Evolutionary conservation across 2,113 vertebrate genomes (phyloP).

Genomic region (Oryzias curvinotus): DNA sequence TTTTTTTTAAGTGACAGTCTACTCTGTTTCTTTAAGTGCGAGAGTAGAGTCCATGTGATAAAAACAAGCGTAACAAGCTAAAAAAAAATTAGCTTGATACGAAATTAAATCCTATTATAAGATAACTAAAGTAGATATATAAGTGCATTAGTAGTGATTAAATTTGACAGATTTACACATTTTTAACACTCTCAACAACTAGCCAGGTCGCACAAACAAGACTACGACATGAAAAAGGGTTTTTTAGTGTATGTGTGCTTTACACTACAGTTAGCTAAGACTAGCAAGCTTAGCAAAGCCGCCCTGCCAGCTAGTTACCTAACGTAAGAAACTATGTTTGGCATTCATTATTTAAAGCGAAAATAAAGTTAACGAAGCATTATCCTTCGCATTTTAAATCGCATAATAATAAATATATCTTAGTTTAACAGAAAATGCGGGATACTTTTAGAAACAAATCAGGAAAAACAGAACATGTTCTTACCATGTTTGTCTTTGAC

Average conservation of each 20-base stretch:
- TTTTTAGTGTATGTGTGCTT: neutral
- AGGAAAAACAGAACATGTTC: slow-evolving; percentile 23
- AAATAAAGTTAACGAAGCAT: neutral
- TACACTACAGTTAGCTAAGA: slow-evolving; percentile 11
- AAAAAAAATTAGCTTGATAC: too few species aligned
- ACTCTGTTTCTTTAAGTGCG: too few species aligned
- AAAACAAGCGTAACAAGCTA: too few species aligned
- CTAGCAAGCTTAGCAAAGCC: slow-evolving; percentile 28
- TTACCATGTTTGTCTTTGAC: slow-evolving; percentile 82
- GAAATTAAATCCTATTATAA: too few species aligned
- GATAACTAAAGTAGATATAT: too few species aligned
- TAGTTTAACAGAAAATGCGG: neutral
- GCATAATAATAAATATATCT: too few species aligned
- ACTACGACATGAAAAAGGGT: neutral
- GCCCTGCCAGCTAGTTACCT: slow-evolving; percentile 43
- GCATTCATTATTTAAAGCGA: slow-evolving; percentile 10
- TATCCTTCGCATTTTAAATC: too few species aligned
- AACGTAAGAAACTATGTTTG: slow-evolving; percentile 33
- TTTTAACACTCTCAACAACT: neutral
- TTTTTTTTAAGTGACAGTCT: neutral
- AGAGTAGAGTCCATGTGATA: too few species aligned
- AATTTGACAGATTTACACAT: neutral
- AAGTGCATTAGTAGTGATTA: too few species aligned
- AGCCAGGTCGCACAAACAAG: neutral
- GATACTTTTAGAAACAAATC: neutral